Evolutionary conservation across 1,140 invertebrate species (phyloP), one percentile per base, ranked within the genome.

Genomic region (Samia ricini): DNA sequence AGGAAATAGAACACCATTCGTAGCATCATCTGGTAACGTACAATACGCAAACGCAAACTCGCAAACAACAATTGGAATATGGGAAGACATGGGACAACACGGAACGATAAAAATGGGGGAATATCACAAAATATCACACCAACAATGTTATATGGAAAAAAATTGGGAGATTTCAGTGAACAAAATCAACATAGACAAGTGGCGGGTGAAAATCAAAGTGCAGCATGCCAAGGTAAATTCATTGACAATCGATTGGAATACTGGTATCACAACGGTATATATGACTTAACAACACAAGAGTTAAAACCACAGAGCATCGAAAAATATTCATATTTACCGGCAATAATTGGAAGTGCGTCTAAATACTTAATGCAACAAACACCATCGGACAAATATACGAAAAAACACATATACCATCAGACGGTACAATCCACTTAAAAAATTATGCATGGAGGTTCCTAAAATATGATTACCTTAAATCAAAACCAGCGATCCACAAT

Each of bases 61-160:
- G 19, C 67, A 75, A 64, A 75, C 72, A 21, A 72, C 72, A 60
- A 74, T 74, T 10, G 69, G 69, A 52, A 65, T 71, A 68, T 68
- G 69, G 69, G 66, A 71, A 62, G 51, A 72, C 26, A 56, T 72
- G 60, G 61, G 60, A 24, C 19, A 52, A 65, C 56, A 64, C 18
- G 57, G 24, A 64, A 48, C 65, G 55, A 58, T 64, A 62, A 55
- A 59, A 64, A 15, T 63, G 51, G 63, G 63, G 18, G 26, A 68
- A n/a, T n/a, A n/a, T n/a, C n/a, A n/a, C n/a, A n/a, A 55, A 26
- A 26, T 10, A 64, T 72, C 52, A 56, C 23, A 29, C 58, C 62
- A 20, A 22, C 50, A 33, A 51, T 33, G 52, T 52, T 70, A 29
- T 64, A 66, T 51, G 64, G 68, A 50, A 60, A 60, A 61, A 70